These are phyloP conservation scores for Momotus momota DNA, from an alignment of 2,797 vertebrate genomes.

Conservation along the genomic window DNA sequence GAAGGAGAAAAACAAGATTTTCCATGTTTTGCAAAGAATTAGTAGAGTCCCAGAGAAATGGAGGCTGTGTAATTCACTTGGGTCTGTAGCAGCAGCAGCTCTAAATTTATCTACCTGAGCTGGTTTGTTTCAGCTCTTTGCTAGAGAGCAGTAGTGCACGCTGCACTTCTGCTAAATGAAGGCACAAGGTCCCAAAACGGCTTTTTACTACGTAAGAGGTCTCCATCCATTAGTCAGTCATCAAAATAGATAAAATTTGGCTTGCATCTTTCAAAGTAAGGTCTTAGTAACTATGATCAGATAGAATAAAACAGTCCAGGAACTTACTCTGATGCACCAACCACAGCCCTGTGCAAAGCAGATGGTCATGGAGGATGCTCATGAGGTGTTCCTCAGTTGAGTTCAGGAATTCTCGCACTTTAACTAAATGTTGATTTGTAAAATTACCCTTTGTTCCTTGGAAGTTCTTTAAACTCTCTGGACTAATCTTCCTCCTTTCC, in stretches of 20 bases:
- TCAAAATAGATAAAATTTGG: neutral
- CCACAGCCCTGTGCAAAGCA: neutral
- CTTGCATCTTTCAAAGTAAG: neutral
- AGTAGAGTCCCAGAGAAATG: neutral
- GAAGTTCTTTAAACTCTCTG: neutral
- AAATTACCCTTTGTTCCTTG: neutral
- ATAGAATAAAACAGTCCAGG: neutral
- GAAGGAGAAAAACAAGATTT: neutral
- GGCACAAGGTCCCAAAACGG: neutral
- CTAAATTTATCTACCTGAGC: neutral
- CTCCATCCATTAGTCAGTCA: neutral
- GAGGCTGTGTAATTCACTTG: neutral
- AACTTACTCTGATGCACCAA: neutral
- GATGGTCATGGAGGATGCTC: neutral
- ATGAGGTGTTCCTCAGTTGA: neutral
- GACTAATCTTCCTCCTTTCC: neutral
- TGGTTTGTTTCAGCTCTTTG: neutral
- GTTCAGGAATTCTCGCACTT: neutral
- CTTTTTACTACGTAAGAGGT: neutral
- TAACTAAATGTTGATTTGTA: neutral
- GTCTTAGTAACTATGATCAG: neutral
- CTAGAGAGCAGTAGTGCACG: accelerated
- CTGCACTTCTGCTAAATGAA: neutral
- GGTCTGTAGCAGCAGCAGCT: neutral
- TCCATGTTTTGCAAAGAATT: neutral